Percentiles rank a stretch among this genome's conserved stretches.
Conservation (phyloP, 2,113 vertebrate genomes). For the Chloroceryle aenea region DNA sequence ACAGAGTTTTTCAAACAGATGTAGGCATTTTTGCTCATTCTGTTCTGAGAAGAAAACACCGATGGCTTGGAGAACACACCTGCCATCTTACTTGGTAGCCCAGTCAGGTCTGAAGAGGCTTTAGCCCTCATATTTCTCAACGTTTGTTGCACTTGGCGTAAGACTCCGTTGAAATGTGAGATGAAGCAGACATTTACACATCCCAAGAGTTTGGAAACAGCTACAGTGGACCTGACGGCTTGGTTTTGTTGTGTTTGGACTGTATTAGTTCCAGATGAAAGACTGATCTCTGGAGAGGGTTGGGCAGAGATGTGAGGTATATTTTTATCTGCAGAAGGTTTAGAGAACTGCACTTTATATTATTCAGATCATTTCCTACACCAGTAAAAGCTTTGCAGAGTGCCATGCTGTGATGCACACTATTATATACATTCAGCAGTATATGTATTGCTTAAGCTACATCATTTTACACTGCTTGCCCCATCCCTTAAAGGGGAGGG, state of each 20-base stretch:
- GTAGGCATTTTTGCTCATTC: background rate
- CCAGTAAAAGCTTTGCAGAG: background rate
- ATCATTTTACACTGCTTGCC: background rate
- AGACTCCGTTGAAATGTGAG: background rate
- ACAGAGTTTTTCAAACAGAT: background rate
- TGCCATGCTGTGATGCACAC: background rate
- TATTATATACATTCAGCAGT: background rate
- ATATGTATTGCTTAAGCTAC: background rate
- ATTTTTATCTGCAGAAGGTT: background rate
- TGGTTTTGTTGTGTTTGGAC: background rate
- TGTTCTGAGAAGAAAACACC: background rate
- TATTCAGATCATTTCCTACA: background rate
- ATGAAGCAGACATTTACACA: background rate
- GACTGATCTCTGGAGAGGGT: background rate
- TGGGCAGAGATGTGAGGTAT: background rate
- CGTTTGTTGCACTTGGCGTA: background rate
- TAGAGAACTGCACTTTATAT: background rate
- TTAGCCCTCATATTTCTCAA: background rate
- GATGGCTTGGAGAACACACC: background rate
- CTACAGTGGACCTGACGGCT: background rate
- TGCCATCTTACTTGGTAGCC: background rate
- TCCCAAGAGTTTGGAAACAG: background rate
- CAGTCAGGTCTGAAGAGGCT: background rate
- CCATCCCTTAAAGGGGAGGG: background rate
- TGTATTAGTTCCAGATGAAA: background rate